Conservation (phyloP, 2,888 invertebrate genomes). For the Drosophila phalerata region DNA sequence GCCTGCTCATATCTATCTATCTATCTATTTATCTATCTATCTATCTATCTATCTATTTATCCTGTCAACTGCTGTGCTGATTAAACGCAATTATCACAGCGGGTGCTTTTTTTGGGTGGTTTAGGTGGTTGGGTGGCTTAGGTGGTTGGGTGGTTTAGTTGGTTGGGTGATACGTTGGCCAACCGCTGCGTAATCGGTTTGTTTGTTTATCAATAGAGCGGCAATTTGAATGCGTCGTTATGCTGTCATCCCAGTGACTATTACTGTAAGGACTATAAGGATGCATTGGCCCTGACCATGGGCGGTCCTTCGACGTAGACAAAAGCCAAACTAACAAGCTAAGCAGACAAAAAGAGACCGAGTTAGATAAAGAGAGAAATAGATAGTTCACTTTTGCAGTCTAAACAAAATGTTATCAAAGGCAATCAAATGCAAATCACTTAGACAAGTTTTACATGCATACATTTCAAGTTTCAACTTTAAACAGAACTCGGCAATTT, state of each 20-base stretch:
- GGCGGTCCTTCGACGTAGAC: conserved; percentile 46
- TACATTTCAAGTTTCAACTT: conserved; percentile 8
- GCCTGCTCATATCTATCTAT: no score
- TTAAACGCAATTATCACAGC: conserved; percentile 68
- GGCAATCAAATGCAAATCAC: conserved; percentile 45
- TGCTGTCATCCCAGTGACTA: conserved; percentile 60
- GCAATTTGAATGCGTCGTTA: conserved; percentile 73
- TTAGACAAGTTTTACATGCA: conserved; percentile 32
- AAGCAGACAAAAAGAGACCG: conserved; percentile 9
- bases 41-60: neutral
- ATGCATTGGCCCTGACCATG: conserved; percentile 40
- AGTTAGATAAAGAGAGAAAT: conserved; percentile 6
- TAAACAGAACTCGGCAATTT: conserved; percentile 50
- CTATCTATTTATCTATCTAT: no score
- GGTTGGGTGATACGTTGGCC: conserved; percentile 19
- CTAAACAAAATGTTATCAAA: conserved; percentile 31
- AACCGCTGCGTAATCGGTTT: conserved; percentile 79
- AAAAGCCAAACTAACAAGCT: conserved; percentile 36
- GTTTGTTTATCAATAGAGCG: conserved; percentile 68
- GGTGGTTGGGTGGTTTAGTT: no score
- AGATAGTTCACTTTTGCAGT: conserved; percentile 4
- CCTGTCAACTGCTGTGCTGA: conserved; percentile 42
- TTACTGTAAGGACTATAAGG: conserved; percentile 11
- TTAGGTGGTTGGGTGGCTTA: neutral
- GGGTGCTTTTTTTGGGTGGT: conserved; percentile 30